Percentiles rank a stretch among this genome's conserved stretches.
Evolutionary conservation across 2,797 vertebrate genomes (phyloP).

Genomic region (Anabacerthia variegaticeps): DNA sequence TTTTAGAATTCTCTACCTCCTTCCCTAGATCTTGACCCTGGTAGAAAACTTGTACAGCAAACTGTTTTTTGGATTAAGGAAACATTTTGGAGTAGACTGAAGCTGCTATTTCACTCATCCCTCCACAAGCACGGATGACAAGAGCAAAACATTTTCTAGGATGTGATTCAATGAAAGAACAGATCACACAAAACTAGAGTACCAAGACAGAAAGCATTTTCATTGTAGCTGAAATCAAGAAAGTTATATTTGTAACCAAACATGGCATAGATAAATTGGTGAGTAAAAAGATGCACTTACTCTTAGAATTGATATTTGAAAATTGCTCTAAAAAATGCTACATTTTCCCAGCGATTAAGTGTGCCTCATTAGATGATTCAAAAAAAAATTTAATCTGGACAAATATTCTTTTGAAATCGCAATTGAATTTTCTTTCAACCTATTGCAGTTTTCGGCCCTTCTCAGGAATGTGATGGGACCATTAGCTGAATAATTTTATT

Average conservation of each 20-base stretch:
- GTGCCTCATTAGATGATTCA: background rate
- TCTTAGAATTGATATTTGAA: background rate
- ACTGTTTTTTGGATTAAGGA: background rate
- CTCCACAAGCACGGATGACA: background rate
- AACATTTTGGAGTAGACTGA: background rate
- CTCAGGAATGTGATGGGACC: background rate
- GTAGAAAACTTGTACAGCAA: conserved; percentile 7
- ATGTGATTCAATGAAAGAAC: background rate
- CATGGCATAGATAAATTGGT: background rate
- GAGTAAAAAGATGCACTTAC: background rate
- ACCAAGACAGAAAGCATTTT: background rate
- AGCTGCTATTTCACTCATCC: background rate
- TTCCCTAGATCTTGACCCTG: background rate
- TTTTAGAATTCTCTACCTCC: background rate
- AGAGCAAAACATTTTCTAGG: background rate
- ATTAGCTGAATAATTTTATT: background rate
- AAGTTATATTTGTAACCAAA: background rate
- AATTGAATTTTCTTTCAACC: background rate
- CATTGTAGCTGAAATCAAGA: background rate
- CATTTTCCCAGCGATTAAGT: background rate
- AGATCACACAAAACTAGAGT: background rate
- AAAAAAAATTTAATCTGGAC: background rate
- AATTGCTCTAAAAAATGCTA: background rate
- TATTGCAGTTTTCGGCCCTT: background rate
- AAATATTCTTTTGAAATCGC: background rate